phyloP scores from a whole-genome alignment of 2,888 invertebrate species.

The Synanthedon myopaeformis region DNA sequence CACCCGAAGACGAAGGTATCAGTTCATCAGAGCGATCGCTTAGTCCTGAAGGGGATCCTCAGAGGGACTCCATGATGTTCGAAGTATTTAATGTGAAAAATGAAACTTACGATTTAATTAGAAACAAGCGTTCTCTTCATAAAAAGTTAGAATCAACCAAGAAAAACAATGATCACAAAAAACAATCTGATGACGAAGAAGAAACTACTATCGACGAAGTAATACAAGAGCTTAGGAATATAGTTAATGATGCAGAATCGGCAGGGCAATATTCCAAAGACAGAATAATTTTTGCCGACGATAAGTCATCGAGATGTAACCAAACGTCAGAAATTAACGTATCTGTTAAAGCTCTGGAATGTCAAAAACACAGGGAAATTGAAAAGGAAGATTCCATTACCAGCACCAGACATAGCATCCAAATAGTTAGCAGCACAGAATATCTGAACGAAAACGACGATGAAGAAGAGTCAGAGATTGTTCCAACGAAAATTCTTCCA shows the following conservation, averaged over 20 bases:
- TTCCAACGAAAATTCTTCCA: constrained; percentile 82
- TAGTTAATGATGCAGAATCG: constrained; percentile 86
- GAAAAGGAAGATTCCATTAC: constrained; percentile 68
- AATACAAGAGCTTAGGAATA: constrained; percentile 85
- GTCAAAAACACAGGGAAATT: constrained; percentile 38
- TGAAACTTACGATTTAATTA: constrained; percentile 64
- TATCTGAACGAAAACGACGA: constrained; percentile 62
- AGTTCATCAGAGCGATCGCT: constrained; percentile 86
- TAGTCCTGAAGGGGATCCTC: constrained; percentile 77
- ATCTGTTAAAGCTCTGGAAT: constrained; percentile 38
- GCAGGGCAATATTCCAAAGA: constrained; percentile 72
- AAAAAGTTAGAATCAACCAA: constrained; percentile 46
- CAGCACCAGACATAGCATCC: constrained; percentile 64
- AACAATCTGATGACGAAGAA: constrained; percentile 74
- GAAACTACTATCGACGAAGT: constrained; percentile 90
- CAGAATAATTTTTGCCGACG: constrained; percentile 32
- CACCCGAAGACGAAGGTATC: constrained; percentile 89
- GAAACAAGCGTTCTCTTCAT: constrained; percentile 51
- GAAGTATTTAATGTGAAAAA: constrained; percentile 72
- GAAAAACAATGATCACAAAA: constrained; percentile 36
- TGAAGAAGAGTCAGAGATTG: constrained; percentile 75
- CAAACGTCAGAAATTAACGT: constrained; percentile 55
- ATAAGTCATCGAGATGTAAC: constrained; percentile 46
- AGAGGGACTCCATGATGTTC: constrained; percentile 72
- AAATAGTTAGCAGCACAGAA: constrained; percentile 56